A percentile compares a stretch with the other conserved stretches of the same genome.
Evolutionary conservation across 2,888 invertebrate genomes (phyloP).

Genomic region (Lithophane semibrunnea): DNA sequence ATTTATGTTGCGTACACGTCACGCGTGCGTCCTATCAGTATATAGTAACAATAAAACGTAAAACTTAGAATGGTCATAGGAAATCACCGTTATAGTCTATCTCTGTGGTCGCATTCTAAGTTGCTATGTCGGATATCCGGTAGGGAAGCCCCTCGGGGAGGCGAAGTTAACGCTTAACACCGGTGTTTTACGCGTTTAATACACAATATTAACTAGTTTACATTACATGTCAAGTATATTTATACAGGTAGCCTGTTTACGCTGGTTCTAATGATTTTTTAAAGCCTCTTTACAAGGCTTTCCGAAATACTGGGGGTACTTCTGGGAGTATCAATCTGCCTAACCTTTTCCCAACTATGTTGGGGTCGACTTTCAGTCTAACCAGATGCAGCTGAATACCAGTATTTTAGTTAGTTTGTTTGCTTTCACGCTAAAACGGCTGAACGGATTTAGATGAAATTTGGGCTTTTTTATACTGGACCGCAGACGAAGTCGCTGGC

Average conservation of each 20-base stretch:
- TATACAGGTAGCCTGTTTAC: not conserved
- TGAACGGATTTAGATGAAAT: too few relatives aligned
- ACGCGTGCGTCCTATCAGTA: not conserved
- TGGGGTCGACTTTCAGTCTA: too few relatives aligned
- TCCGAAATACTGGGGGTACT: too few relatives aligned
- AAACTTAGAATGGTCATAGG: conserved; percentile 3
- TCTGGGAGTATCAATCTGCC: too few relatives aligned
- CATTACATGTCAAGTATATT: not conserved
- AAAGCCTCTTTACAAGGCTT: not conserved
- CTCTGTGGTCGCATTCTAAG: not conserved
- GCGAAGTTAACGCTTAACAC: conserved; percentile 21
- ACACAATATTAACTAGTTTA: conserved; percentile 23
- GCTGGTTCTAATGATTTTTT: not conserved
- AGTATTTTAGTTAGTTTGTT: too few relatives aligned
- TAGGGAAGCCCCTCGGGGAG: conserved; percentile 25
- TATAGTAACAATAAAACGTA: not conserved
- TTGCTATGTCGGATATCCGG: conserved; percentile 40
- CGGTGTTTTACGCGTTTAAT: conserved; percentile 9
- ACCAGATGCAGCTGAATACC: too few relatives aligned
- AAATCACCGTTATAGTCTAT: not conserved
- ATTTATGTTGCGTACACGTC: too few relatives aligned
- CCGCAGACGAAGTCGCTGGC: too few relatives aligned
- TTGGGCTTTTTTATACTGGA: too few relatives aligned
- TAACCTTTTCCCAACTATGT: too few relatives aligned
- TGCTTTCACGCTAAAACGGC: too few relatives aligned